phyloP scores from a whole-genome alignment of 2,113 vertebrate species.

The Platysteira castanea region DNA sequence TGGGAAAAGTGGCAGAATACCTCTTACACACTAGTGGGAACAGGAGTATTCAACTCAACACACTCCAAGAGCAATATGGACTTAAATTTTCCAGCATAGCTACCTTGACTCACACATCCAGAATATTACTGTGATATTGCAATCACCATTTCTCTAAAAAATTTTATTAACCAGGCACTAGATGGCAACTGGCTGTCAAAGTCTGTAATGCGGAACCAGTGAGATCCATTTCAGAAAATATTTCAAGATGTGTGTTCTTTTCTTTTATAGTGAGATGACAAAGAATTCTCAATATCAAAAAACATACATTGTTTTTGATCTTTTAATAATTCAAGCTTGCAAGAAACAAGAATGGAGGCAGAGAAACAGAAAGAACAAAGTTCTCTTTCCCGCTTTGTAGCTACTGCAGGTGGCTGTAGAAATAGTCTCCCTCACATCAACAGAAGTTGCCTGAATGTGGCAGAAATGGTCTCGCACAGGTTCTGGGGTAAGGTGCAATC shows the following conservation, averaged over 20 bases:
- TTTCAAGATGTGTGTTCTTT: not conserved
- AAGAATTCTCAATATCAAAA: constrained; percentile 11
- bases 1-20: not conserved
- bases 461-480: not conserved
- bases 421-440: not conserved
- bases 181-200: not conserved
- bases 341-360: not conserved
- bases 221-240: not conserved
- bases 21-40: not conserved
- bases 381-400: not conserved
- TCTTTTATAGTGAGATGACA: not conserved
- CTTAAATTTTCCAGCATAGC: not conserved
- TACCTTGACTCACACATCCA: not conserved
- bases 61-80: not conserved
- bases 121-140: not conserved
- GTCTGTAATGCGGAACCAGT: not conserved
- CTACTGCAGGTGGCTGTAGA: not conserved
- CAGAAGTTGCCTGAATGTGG: not conserved
- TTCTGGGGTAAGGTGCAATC: not conserved
- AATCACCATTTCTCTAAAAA: not conserved
- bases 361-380: not conserved
- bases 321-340: constrained; percentile 8
- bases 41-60: not conserved
- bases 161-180: not conserved
- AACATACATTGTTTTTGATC: constrained; percentile 12